These are phyloP conservation scores for mouse (Mus musculus) DNA, from an alignment of 2,113 vertebrate species.

Conservation along the genomic window DNA sequence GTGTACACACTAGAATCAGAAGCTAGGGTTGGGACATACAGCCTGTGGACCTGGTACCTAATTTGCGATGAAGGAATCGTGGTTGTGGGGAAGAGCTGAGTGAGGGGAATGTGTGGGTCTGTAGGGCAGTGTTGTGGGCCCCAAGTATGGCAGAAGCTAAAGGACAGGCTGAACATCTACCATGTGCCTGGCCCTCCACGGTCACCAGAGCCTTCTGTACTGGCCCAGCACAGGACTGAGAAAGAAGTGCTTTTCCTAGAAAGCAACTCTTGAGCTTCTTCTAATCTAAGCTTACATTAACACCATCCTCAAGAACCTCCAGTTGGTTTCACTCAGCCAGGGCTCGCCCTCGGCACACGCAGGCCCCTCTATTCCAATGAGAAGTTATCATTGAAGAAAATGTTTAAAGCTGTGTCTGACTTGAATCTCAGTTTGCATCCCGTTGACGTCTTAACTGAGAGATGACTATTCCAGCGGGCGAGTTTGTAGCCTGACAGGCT, in stretches of 20 bases:
- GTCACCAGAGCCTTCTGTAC: not conserved
- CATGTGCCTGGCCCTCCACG: fast-evolving
- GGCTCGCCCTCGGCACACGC: not conserved
- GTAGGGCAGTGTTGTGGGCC: too few relatives aligned
- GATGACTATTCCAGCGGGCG: not conserved
- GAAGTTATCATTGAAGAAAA: not conserved
- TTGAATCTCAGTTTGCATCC: not conserved
- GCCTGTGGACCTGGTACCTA: too few relatives aligned
- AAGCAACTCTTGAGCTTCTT: not conserved
- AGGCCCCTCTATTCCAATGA: not conserved
- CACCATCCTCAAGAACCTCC: too few relatives aligned
- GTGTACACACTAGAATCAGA: not conserved
- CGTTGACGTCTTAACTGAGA: not conserved
- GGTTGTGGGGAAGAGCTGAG: not conserved
- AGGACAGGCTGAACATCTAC: fast-evolving
- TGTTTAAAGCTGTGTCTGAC: not conserved
- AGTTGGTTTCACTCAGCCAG: not conserved
- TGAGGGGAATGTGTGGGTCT: not conserved
- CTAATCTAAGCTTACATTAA: not conserved
- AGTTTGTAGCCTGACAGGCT: not conserved
- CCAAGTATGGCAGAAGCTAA: not conserved
- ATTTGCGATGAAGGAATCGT: not conserved
- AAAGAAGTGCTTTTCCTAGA: not conserved
- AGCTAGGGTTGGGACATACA: not conserved
- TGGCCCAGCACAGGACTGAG: not conserved